A percentile compares a stretch with the other conserved stretches of the same genome.
Conservation (phyloP, 2,113 vertebrate genomes). For the Tretioscincus oriximinensis region DNA sequence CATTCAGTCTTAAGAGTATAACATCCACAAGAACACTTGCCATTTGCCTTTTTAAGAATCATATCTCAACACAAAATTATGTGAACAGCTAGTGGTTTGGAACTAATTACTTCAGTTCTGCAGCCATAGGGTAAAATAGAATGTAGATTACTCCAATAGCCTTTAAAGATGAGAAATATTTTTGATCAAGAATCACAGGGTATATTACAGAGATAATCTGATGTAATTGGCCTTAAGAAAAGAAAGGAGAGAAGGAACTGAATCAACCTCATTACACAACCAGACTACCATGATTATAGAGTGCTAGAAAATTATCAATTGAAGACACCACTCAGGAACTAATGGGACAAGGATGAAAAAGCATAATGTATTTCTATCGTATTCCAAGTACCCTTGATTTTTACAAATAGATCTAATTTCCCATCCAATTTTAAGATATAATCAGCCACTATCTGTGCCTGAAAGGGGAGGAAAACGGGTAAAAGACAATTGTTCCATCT, state of each 20-base stretch:
- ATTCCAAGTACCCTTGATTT: not conserved
- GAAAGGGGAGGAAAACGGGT: not conserved
- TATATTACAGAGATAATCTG: not conserved
- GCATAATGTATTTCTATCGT: not conserved
- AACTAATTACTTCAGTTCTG: not conserved
- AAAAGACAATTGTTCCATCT: not conserved
- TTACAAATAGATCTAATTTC: not conserved
- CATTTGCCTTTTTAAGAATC: not conserved
- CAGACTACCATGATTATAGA: conserved; percentile 37
- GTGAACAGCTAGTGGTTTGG: not conserved
- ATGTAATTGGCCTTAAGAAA: not conserved
- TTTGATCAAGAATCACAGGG: not conserved
- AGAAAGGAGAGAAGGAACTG: not conserved
- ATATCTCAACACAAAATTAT: not conserved
- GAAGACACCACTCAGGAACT: conserved; percentile 2
- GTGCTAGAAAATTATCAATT: not conserved
- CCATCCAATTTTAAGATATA: not conserved
- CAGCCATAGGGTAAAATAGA: not conserved
- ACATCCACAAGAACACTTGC: not conserved
- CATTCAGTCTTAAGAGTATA: not conserved
- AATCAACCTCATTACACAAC: conserved; percentile 2
- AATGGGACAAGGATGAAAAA: conserved; percentile 6
- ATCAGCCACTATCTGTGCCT: not conserved
- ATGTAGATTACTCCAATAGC: not conserved
- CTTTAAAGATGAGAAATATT: conserved; percentile 2